A percentile compares a stretch with the other conserved stretches of the same genome.
These are phyloP conservation scores for Pelagia noctiluca DNA, from an alignment of 30 jellyfish, hydroid and myxozoan genomes.

Conservation along the genomic window DNA sequence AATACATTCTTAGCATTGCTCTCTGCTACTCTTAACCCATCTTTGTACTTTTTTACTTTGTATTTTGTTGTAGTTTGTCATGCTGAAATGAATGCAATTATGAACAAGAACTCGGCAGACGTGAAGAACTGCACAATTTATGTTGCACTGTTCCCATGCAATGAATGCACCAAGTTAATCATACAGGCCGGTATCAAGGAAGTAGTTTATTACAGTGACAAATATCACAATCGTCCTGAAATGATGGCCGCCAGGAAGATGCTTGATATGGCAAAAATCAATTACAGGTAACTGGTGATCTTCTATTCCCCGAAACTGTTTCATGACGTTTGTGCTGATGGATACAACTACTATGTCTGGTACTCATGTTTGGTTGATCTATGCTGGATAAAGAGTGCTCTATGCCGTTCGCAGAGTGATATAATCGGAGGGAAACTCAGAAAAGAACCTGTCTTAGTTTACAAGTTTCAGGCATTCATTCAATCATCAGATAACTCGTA, in stretches of 20 bases:
- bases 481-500: too few species aligned
- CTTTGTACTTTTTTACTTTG: too few species aligned
- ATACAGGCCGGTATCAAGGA: conserved; percentile 96
- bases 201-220: conserved; percentile 90
- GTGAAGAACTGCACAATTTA: conserved; percentile 90
- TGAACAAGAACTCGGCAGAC: conserved; percentile 94
- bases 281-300: conserved; percentile 66
- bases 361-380: too few species aligned
- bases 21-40: too few species aligned
- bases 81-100: conserved; percentile 97
- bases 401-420: too few species aligned
- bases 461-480: too few species aligned
- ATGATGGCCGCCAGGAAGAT: conserved; percentile 85
- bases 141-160: conserved; percentile 98
- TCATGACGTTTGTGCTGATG: not conserved
- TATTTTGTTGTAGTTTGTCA: conserved; percentile 82
- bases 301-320: not conserved
- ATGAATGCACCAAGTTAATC: conserved; percentile 97
- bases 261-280: conserved; percentile 89
- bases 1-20: too few species aligned
- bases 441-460: too few species aligned
- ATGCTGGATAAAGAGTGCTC: too few species aligned
- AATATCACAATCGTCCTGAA: conserved; percentile 87
- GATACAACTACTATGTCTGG: not conserved
- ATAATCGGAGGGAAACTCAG: too few species aligned